phyloP scores from a whole-genome alignment of 2,888 invertebrate species.

The Pandemis corylana region DNA sequence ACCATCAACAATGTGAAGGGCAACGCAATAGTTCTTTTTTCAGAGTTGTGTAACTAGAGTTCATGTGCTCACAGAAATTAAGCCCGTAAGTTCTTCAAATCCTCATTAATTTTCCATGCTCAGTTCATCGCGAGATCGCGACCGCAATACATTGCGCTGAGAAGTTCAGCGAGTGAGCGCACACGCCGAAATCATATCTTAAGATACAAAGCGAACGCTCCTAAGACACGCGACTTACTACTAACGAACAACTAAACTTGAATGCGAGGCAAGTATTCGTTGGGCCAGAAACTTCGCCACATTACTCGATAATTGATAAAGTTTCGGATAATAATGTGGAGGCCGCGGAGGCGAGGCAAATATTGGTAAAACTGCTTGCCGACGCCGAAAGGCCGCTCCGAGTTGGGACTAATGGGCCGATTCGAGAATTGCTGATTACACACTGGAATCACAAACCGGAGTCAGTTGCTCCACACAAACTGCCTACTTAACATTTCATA shows the following conservation, averaged over 20 bases:
- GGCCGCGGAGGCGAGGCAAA: constrained; percentile 58
- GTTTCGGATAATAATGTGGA: constrained; percentile 52
- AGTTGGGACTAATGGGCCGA: constrained; percentile 62
- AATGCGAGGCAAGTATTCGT: constrained; percentile 66
- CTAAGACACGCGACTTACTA: constrained; percentile 41
- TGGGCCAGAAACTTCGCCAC: constrained; percentile 65
- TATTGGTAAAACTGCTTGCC: constrained; percentile 70
- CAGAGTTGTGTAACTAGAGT: not conserved
- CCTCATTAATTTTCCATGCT: constrained; percentile 20
- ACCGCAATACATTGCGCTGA: constrained; percentile 33
- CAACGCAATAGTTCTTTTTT: too few species aligned
- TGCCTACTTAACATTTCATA: constrained; percentile 34
- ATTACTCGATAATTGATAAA: constrained; percentile 80
- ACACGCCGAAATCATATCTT: constrained; percentile 34
- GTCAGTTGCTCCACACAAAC: constrained; percentile 44
- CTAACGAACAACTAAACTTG: constrained; percentile 54
- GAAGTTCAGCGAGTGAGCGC: constrained; percentile 18
- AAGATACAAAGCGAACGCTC: constrained; percentile 34
- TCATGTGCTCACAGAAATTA: not conserved
- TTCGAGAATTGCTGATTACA: constrained; percentile 65
- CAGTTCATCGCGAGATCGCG: constrained; percentile 34
- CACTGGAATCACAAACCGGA: constrained; percentile 61
- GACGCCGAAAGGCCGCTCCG: constrained; percentile 43
- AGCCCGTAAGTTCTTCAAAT: constrained; percentile 7
- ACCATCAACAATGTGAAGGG: too few species aligned